Base-by-base conservation (phyloP, 2,888 invertebrate genomes). In the Lottia gigantea region DNA sequence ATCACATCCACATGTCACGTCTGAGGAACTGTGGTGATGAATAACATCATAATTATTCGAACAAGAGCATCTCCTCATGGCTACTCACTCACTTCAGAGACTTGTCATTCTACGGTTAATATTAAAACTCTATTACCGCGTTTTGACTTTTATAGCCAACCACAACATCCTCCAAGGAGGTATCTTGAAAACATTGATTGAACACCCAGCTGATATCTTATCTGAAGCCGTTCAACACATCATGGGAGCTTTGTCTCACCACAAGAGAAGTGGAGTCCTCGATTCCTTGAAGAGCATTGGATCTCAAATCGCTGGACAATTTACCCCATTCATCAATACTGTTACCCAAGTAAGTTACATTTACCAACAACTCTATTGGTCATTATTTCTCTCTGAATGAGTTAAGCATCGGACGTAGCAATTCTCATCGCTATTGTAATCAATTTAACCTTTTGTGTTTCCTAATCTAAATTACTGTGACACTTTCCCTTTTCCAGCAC, bases 91-190 rank as follows among this genome's bases (percentile, higher is more conserved):
- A 31, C 6, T 31, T 40, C 11, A 40, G 40, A 40, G 6, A 3
- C 1, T 6, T 40, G 11, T 40, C 40, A 40, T 40, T 40, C 40
- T 40, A 40, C 11, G 3, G 40, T 40, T 40, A 8, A 6, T 40
- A 4, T 4, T 40, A 6, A 6, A 31, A 2, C 6, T 2, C 7
- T 40, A 8, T 8, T 16, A 1, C 14, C 31, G n/a, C 0, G n/a
- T 23, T 14, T 47, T 12, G 23, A 15, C 46, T 46, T 49, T n/a
- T 68, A 12, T 61, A 69, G 69, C 55, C 11, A 55, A 23, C 40
- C 69, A 69, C 69, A 64, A 55, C 49, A 26, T 64, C 45, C 46
- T 69, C 45, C 69, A 69, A 25, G 15, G 25, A 19, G 31, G 40
- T 11, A 26, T 46, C 45, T 16, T 63, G 31, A 62, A 46, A 31